A percentile compares a stretch with the other conserved stretches of the same genome.
These are phyloP conservation scores for Gymnosoma rotundatum DNA, from an alignment of 2,888 invertebrate genomes.

Conservation along the genomic window DNA sequence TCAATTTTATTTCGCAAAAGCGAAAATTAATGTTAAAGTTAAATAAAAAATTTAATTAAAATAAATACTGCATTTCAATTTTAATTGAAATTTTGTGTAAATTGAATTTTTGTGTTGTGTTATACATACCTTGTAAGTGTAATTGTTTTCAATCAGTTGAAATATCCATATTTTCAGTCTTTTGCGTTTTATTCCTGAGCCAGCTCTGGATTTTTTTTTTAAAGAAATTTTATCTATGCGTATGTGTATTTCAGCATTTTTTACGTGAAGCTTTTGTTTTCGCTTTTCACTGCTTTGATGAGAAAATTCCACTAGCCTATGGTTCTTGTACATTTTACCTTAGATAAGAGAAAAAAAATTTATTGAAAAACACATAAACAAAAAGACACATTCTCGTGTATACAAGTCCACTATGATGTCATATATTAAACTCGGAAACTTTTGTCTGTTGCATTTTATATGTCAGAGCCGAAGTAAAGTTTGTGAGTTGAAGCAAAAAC, in stretches of 20 bases:
- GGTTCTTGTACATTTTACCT: slow-evolving; percentile 93
- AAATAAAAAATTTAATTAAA: no score
- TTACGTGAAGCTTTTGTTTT: slow-evolving; percentile 86
- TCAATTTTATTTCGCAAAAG: no score
- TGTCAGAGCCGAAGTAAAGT: no score
- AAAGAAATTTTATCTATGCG: slow-evolving; percentile 77
- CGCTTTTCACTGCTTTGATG: slow-evolving; percentile 84
- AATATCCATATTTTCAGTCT: slow-evolving; percentile 80
- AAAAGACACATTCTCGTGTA: neutral
- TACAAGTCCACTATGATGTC: neutral
- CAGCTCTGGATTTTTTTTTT: slow-evolving; percentile 53
- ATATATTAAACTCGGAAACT: no score
- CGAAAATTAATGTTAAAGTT: no score
- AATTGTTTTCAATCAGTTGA: slow-evolving; percentile 76
- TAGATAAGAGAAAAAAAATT: neutral
- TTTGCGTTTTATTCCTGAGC: slow-evolving; percentile 68
- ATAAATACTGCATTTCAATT: no score
- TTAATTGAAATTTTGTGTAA: no score
- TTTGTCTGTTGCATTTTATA: no score
- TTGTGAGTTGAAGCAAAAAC: no score
- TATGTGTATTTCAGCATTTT: slow-evolving; percentile 91
- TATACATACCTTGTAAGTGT: slow-evolving; percentile 76
- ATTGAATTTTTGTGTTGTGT: no score
- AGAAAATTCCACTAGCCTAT: slow-evolving; percentile 92
- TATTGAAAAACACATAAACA: neutral